These are phyloP conservation scores for Eurypyga helias DNA, from an alignment of 2,113 vertebrate species.

Conservation along the genomic window DNA sequence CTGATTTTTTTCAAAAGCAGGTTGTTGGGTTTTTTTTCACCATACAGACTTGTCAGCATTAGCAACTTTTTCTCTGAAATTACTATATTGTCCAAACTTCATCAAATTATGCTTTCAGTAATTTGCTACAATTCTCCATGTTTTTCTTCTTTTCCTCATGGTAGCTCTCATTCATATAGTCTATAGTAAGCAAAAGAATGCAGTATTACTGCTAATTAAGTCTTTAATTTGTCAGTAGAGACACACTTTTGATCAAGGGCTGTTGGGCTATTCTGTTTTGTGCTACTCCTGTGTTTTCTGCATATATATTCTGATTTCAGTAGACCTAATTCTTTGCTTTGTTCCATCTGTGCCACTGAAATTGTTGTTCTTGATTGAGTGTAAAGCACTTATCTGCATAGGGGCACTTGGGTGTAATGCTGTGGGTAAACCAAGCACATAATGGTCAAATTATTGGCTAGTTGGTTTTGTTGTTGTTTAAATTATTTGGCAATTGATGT, in stretches of 20 bases:
- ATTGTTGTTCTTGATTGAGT: background rate
- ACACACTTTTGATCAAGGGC: accelerated
- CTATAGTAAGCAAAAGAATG: background rate
- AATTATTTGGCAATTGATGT: background rate
- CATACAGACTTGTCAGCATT: background rate
- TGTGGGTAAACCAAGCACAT: background rate
- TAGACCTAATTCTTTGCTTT: background rate
- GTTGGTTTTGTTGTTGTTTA: background rate
- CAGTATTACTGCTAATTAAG: background rate
- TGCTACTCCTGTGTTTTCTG: background rate
- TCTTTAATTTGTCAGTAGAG: background rate
- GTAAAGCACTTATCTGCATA: accelerated
- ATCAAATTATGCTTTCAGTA: background rate
- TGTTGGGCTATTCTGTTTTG: background rate
- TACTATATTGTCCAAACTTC: background rate
- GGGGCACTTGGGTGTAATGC: background rate
- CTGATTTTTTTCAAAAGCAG: background rate
- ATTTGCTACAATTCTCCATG: background rate
- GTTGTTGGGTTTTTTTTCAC: background rate
- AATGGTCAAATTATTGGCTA: background rate
- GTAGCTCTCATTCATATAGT: background rate
- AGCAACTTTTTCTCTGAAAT: background rate
- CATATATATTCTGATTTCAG: background rate
- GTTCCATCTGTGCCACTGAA: background rate
- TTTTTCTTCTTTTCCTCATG: background rate